These are phyloP conservation scores for Orchestia grillus DNA, from an alignment of 1,140 invertebrate species.

Conservation along the genomic window DNA sequence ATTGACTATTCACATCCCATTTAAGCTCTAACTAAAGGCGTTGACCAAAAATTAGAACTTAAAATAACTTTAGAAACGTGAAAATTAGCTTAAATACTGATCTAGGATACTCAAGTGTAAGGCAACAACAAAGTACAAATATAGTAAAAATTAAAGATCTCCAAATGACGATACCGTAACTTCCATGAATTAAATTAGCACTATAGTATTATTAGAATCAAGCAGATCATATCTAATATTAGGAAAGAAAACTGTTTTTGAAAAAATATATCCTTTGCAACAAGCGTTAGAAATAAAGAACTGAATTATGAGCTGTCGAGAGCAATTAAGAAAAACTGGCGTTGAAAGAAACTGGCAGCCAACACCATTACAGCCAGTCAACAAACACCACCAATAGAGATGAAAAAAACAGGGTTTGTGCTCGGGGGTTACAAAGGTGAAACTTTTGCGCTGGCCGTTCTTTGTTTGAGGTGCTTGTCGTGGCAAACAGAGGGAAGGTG, in stretches of 20 bases:
- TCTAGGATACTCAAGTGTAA: too few relatives aligned
- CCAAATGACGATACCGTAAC: too few relatives aligned
- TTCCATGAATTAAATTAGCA: too few relatives aligned
- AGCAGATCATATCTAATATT: not conserved
- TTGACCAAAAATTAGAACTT: too few relatives aligned
- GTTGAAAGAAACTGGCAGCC: not conserved
- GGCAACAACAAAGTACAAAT: too few relatives aligned
- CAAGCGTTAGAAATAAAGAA: not conserved
- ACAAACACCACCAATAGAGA: not conserved
- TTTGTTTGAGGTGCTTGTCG: not conserved
- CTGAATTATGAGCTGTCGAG: not conserved
- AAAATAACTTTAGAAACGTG: too few relatives aligned
- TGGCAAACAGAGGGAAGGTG: not conserved
- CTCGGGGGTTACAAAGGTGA: not conserved
- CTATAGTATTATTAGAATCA: not conserved
- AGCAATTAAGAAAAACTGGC: not conserved
- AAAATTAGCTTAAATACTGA: too few relatives aligned
- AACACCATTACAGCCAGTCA: not conserved
- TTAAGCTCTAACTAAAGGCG: too few relatives aligned
- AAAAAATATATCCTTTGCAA: not conserved
- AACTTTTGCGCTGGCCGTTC: not conserved
- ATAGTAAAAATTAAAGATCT: too few relatives aligned
- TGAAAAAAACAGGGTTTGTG: not conserved
- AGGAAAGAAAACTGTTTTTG: not conserved
- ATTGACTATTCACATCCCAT: too few relatives aligned